Evolutionary conservation across 37 sponge, comb jelly and placozoan species (phyloP).

Genomic region (Hormiphora californensis): DNA sequence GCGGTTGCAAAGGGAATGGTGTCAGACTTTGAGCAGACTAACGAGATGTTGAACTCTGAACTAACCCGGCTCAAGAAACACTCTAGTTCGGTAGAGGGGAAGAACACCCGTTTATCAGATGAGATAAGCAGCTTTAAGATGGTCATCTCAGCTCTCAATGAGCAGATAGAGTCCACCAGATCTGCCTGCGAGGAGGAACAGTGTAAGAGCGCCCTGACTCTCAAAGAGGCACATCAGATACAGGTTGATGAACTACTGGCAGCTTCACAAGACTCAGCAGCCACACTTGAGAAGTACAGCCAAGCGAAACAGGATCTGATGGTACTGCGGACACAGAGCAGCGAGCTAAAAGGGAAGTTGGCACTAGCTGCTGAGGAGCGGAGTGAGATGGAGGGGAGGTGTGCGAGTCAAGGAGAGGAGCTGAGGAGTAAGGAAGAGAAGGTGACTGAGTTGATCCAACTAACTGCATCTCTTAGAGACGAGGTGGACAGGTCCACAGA

Average conservation of each 20-base stretch:
- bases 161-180: not conserved
- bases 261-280: not conserved
- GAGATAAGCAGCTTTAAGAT: conserved; percentile 28
- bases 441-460: not conserved
- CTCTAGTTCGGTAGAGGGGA: not conserved
- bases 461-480: not conserved
- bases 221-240: not conserved
- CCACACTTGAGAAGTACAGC: not conserved
- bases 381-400: not conserved
- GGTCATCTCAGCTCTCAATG: not conserved
- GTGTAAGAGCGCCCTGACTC: not conserved
- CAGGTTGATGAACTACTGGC: not conserved
- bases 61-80: conserved; percentile 1
- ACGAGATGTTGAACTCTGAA: not conserved
- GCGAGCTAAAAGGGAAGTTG: not conserved
- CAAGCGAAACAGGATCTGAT: not conserved
- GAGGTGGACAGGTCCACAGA: not conserved
- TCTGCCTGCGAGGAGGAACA: not conserved
- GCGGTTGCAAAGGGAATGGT: not conserved
- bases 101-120: not conserved
- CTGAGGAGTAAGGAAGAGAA: not conserved
- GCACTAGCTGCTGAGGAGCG: not conserved
- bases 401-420: not conserved
- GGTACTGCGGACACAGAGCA: not conserved
- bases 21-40: not conserved